Conservation (phyloP, 2,888 invertebrate genomes). For the Chrysopilus asiliformis region DNA sequence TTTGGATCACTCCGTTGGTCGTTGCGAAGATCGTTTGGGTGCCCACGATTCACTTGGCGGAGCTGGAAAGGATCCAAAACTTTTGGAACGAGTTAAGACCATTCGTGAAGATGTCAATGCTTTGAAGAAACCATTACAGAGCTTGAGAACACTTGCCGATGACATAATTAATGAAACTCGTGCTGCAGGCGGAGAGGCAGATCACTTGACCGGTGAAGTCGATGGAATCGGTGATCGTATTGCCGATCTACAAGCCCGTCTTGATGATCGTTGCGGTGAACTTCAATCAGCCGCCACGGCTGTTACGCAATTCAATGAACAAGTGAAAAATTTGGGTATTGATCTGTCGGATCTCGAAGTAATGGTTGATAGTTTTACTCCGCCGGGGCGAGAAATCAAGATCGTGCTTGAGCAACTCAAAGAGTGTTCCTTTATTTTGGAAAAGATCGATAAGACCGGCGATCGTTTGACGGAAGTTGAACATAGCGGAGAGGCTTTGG, state of each 20-base stretch:
- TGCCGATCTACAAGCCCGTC: constrained; percentile 58
- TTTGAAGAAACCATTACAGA: constrained; percentile 58
- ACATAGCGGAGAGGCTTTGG: constrained; percentile 58
- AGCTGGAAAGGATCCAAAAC: constrained; percentile 68
- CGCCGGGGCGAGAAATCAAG: constrained; percentile 78
- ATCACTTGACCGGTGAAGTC: constrained; percentile 64
- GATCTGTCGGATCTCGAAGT: constrained; percentile 69
- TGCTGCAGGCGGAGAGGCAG: constrained; percentile 62
- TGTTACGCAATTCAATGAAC: constrained; percentile 76
- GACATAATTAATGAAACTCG: constrained; percentile 65
- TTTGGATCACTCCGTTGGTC: constrained; percentile 68
- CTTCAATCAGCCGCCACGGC: constrained; percentile 78
- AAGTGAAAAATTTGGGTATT: constrained; percentile 63
- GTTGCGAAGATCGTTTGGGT: constrained; percentile 76
- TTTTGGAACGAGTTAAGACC: constrained; percentile 71
- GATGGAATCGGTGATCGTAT: constrained; percentile 62
- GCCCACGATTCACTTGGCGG: constrained; percentile 52
- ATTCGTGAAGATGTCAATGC: constrained; percentile 69
- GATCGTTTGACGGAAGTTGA: constrained; percentile 55
- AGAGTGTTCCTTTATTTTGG: constrained; percentile 55
- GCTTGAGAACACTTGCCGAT: constrained; percentile 43
- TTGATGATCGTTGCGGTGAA: constrained; percentile 65
- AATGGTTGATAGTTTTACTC: constrained; percentile 71
- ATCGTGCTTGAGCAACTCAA: constrained; percentile 71
- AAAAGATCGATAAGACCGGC: constrained; percentile 50